Percentiles rank a stretch among this genome's conserved stretches.
These are phyloP conservation scores for Eubucco bourcierii DNA, from an alignment of 2,113 vertebrate genomes.

Conservation along the genomic window DNA sequence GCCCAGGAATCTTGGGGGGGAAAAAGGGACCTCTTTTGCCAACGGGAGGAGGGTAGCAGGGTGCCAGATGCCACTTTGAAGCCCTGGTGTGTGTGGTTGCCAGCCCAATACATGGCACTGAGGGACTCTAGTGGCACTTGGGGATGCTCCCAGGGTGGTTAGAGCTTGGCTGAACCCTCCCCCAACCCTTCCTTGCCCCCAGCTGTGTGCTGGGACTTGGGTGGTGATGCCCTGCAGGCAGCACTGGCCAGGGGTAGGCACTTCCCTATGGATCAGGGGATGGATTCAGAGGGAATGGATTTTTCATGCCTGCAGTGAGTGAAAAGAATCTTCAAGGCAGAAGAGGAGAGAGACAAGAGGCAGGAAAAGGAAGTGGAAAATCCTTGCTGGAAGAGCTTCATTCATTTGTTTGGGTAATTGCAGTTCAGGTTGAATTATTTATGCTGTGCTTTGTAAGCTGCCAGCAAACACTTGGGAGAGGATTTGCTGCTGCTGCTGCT, in stretches of 20 bases:
- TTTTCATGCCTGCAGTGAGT: not conserved
- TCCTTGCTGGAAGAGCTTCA: not conserved
- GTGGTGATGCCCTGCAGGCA: not conserved
- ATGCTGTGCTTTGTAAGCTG: not conserved
- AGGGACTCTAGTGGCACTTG: too few relatives aligned
- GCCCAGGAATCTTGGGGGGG: not conserved
- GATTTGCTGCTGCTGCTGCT: not conserved
- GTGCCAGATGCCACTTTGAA: not conserved
- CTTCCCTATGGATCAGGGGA: not conserved
- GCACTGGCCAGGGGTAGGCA: accelerated
- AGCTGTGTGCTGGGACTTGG: accelerated
- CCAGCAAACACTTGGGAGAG: not conserved
- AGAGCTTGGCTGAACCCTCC: not conserved
- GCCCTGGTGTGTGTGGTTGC: accelerated
- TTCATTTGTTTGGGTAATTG: conserved; percentile 24
- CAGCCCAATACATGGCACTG: not conserved
- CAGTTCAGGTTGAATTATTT: conserved; percentile 28
- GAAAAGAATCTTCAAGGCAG: not conserved
- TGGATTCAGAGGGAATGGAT: not conserved
- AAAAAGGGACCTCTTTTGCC: not conserved
- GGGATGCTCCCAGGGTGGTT: not conserved
- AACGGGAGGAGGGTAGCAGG: not conserved
- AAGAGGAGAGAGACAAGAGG: not conserved
- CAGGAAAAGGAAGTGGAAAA: not conserved
- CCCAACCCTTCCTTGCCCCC: accelerated